Base-by-base conservation (phyloP, 2,888 invertebrate species). In the Nomada ruficornis region DNA sequence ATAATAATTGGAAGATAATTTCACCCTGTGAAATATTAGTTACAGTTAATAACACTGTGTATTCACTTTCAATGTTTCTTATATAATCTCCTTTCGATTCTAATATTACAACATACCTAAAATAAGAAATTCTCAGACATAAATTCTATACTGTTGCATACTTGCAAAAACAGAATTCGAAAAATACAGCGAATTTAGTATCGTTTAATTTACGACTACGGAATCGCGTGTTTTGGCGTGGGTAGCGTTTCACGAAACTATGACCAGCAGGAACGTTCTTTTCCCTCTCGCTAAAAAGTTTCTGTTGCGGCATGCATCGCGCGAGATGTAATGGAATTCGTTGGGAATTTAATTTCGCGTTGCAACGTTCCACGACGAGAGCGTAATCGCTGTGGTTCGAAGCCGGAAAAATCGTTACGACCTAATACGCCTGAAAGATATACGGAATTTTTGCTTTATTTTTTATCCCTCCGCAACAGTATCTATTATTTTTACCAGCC, bases 261-360 rank as follows among this genome's bases (percentile, higher is more conserved):
- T 50, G 68, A 68, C 69, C 76, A 42, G 55, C 13, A 23, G 36
- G 23, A 62, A 67, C 70, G 67, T 70, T 69, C 63, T 82, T 84
- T 64, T 73, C 60, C 69, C 69, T 64, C 52, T n/a, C 52, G 23
- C 47, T 65, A 50, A 63, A 36, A 81, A 84, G 60, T 84, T 86
- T 82, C 72, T 59, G 64, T 67, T 71, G 62, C 50, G 70, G 65
- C 29, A 54, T 52, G 80, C 67, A 63, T 63, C 63, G 73, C 73
- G 65, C 62, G 73, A 84, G 77, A 84, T 84, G 62, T 86, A 86
- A 86, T 84, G 82, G 84, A 86, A 86, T 86, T 86, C 79, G 84
- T 86, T 84, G 84, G 82, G 84, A 86, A 86, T 86, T 86, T 86
- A 86, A 86, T 86, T 86, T 86, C 68, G 75, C 64, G 72, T 72